Conservation (phyloP, 2,113 vertebrate species). For the Microcebus jonahi region DNA sequence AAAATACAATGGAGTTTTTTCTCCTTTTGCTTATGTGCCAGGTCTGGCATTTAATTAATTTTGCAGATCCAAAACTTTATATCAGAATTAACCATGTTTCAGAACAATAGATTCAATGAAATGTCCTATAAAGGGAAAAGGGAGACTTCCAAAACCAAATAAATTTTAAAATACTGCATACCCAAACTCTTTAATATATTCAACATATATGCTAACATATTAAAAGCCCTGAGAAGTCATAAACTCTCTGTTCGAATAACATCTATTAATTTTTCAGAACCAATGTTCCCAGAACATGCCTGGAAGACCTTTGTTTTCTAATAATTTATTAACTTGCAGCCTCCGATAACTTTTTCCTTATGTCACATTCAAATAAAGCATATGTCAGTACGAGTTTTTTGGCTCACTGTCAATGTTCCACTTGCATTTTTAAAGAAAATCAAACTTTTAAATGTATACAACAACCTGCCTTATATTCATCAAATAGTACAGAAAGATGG, state of each 20-base stretch:
- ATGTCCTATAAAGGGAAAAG: neutral
- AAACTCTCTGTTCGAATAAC: neutral
- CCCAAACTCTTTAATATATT: neutral
- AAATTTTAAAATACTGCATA: neutral
- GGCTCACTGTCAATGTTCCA: neutral
- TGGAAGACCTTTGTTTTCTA: neutral
- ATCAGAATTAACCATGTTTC: neutral
- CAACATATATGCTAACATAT: neutral
- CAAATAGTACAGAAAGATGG: neutral
- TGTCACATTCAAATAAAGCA: neutral
- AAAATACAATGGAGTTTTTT: neutral
- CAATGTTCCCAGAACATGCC: neutral
- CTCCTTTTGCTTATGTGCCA: neutral
- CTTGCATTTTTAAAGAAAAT: constrained; percentile 30
- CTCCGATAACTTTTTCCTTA: neutral
- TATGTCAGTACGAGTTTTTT: neutral
- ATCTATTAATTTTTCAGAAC: neutral
- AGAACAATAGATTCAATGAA: neutral
- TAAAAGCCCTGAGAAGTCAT: neutral
- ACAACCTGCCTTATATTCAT: neutral
- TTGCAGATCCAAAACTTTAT: neutral
- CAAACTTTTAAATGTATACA: neutral
- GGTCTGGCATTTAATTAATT: neutral
- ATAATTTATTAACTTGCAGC: neutral
- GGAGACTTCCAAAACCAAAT: neutral